Percentiles rank a stretch among this genome's conserved stretches.
These are phyloP conservation scores for Sturmia bella DNA, from an alignment of 2,888 invertebrate genomes.

Conservation along the genomic window DNA sequence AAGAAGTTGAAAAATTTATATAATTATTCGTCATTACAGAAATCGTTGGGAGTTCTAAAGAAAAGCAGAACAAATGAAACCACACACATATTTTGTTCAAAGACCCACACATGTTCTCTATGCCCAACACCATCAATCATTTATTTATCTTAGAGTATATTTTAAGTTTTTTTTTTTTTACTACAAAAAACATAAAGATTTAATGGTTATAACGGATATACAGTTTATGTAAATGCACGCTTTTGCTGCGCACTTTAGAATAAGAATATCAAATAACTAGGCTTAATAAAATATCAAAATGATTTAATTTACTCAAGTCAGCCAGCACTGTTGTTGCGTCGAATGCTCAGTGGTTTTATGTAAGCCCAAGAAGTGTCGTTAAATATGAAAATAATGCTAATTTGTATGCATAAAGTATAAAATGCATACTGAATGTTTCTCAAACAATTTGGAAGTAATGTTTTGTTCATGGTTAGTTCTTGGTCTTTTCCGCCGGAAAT, in stretches of 20 bases:
- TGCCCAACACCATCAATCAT: conserved; percentile 40
- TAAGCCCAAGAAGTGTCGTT: conserved; percentile 16
- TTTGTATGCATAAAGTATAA: conserved; percentile 37
- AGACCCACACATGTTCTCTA: background rate
- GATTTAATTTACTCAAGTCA: conserved; percentile 19
- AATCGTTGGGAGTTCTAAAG: background rate
- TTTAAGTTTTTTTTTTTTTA: background rate
- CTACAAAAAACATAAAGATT: background rate
- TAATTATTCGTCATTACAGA: conserved; percentile 53
- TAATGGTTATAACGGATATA: conserved; percentile 56
- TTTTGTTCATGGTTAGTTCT: conserved; percentile 21
- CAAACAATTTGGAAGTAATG: background rate
- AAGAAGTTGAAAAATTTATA: background rate
- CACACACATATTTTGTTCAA: conserved; percentile 22
- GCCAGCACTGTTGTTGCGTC: background rate
- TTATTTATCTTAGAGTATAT: background rate
- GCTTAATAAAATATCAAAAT: conserved; percentile 11
- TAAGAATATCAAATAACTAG: conserved; percentile 19
- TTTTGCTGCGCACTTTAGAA: background rate
- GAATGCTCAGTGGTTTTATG: conserved; percentile 10
- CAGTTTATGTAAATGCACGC: conserved; percentile 30
- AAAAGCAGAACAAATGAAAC: background rate
- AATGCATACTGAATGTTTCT: conserved; percentile 11
- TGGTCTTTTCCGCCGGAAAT: conserved; percentile 66
- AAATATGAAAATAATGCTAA: conserved; percentile 18